A percentile compares a stretch with the other conserved stretches of the same genome.
Evolutionary conservation across 2,888 invertebrate genomes (phyloP).

Genomic region (Cephus spinipes): DNA sequence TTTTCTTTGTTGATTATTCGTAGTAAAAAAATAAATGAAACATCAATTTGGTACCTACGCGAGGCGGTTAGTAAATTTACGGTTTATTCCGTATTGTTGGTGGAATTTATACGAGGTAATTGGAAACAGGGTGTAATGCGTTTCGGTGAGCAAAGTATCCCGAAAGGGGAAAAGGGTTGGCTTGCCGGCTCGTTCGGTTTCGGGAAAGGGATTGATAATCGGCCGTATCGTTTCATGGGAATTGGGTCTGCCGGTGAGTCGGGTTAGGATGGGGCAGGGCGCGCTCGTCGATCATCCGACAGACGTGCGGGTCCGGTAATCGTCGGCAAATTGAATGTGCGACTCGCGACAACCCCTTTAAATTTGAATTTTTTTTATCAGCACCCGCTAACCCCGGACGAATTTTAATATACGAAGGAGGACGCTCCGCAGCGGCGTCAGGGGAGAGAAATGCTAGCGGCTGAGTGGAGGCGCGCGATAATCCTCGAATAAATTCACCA

Average conservation of each 20-base stretch:
- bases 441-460: conserved; percentile 7
- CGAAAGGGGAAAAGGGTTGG: not conserved
- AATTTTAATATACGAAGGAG: conserved; percentile 39
- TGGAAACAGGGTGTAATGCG: not conserved
- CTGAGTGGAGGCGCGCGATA: conserved; percentile 41
- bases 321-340: conserved; percentile 4
- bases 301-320: conserved; percentile 3
- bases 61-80: not conserved
- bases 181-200: not conserved
- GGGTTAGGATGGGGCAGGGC: not conserved
- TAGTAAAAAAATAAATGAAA: not conserved
- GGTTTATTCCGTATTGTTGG: not conserved
- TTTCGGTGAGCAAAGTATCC: not conserved
- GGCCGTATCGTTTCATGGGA: not conserved
- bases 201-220: not conserved
- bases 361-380: conserved; percentile 32
- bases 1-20: not conserved
- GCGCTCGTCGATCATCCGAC: conserved; percentile 29
- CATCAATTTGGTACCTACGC: not conserved
- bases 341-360: conserved; percentile 25
- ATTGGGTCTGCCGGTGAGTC: conserved; percentile 3
- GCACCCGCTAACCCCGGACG: conserved; percentile 15
- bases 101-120: not conserved
- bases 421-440: conserved; percentile 11
- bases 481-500: conserved; percentile 51